Percentiles rank a stretch among this genome's conserved stretches.
These are phyloP conservation scores for Synanthedon tipuliformis DNA, from an alignment of 2,888 invertebrate species.

Conservation along the genomic window DNA sequence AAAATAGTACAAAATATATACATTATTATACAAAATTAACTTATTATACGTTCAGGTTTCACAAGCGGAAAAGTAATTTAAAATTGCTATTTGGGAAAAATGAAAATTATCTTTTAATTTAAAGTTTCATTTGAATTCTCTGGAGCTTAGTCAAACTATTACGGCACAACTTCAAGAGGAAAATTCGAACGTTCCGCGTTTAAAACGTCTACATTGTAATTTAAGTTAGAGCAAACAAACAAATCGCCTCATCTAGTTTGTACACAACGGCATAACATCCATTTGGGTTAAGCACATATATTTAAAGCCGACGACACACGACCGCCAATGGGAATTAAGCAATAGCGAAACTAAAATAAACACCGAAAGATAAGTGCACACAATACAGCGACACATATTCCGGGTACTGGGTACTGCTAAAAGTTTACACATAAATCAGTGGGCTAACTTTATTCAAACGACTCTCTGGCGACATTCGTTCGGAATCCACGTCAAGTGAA, in stretches of 20 bases:
- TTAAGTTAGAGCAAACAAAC: neutral
- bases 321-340: slow-evolving; percentile 37
- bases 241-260: neutral
- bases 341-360: slow-evolving; percentile 14
- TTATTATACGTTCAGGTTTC: no score
- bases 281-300: slow-evolving; percentile 6
- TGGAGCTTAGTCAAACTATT: slow-evolving; percentile 1
- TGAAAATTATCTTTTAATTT: no score
- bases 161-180: neutral
- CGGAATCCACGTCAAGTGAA: slow-evolving; percentile 53
- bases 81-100: no score
- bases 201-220: neutral
- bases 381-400: slow-evolving; percentile 52
- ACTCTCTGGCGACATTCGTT: slow-evolving; percentile 66
- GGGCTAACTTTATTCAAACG: slow-evolving; percentile 66
- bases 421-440: slow-evolving; percentile 66
- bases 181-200: neutral
- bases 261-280: neutral
- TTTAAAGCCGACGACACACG: slow-evolving; percentile 19
- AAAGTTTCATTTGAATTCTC: neutral
- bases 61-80: no score
- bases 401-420: slow-evolving; percentile 28
- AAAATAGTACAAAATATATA: no score
- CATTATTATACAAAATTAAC: no score
- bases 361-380: slow-evolving; percentile 6